Evolutionary conservation across 2,113 vertebrate species (phyloP).

Genomic region (human): GRCh38 chr2:155142001-155142500

Average conservation of each 20-base stretch:
- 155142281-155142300: background rate
- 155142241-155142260: background rate
- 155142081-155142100: background rate
- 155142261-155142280: background rate
- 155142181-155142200: background rate
- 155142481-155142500: background rate
- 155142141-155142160: background rate
- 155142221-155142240: background rate
- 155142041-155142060: background rate
- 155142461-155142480: background rate
- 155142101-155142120: background rate
- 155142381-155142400: background rate
- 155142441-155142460: background rate
- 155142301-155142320: background rate
- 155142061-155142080: background rate
- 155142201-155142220: background rate
- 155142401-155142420: background rate
- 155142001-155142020: background rate
- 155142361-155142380: background rate
- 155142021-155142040: background rate
- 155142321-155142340: background rate
- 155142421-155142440: background rate
- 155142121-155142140: background rate
- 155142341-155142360: background rate
- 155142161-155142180: background rate